Evolutionary conservation across 1,140 invertebrate genomes (phyloP).

Genomic region (Eufriesea mexicana): DNA sequence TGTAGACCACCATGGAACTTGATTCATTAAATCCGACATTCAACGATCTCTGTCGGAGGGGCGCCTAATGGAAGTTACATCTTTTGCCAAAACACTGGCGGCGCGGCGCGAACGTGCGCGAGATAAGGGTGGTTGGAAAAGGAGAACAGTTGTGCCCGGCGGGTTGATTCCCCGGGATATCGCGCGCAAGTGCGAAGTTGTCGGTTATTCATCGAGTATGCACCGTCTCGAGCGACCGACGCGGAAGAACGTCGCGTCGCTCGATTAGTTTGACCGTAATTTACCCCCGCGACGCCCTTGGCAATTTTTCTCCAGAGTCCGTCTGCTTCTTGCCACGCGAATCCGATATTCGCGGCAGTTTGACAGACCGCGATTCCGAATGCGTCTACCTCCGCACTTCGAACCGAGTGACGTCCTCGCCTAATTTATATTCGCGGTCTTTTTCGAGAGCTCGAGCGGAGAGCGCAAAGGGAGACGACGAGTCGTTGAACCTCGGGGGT

Average conservation of each 20-base stretch:
- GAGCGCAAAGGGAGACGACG: background rate
- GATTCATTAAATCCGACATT: constrained; percentile 31
- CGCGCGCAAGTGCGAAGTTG: constrained; percentile 54
- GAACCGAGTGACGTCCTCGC: background rate
- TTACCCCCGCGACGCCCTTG: background rate
- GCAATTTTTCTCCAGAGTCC: background rate
- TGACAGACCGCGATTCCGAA: background rate
- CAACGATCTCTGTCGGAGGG: background rate
- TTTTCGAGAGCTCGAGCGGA: background rate
- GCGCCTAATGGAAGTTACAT: constrained; percentile 45
- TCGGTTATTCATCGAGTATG: constrained; percentile 55
- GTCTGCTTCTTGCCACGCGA: background rate
- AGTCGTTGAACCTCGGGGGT: constrained; percentile 40
- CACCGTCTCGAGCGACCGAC: constrained; percentile 22
- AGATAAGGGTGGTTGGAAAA: background rate
- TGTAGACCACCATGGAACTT: too few relatives aligned
- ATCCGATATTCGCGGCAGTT: constrained; percentile 5
- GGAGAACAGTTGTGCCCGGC: background rate
- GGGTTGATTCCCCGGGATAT: constrained; percentile 50
- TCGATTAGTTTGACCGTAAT: background rate
- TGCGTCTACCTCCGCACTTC: background rate
- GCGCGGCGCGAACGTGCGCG: background rate
- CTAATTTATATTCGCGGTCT: constrained; percentile 12
- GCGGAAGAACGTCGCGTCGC: background rate
- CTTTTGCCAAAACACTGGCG: constrained; percentile 41